Evolutionary conservation across 2,888 invertebrate genomes (phyloP), one percentile per base, ranked within the genome.

Genomic region (Gnatocerus cornutus): DNA sequence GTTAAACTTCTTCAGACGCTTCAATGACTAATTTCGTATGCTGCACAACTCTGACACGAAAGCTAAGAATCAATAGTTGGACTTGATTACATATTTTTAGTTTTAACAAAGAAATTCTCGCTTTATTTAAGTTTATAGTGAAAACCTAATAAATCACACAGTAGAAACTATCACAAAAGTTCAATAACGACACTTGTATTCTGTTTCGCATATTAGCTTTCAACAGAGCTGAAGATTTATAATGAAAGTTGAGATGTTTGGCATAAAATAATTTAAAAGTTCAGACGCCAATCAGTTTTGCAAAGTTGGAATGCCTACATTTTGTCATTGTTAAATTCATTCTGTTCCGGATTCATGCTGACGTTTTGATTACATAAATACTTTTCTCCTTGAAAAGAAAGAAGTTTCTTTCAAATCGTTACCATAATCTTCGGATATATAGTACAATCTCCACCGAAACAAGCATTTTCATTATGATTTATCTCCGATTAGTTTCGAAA

Each of bases 181-280:
- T 33, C 12, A 29, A 52, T 63, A 45, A 59, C n/a, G 13, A 45
- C 45, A 13, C n/a, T 58, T 27, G 45, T 16, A 43, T 43, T 27
- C 14, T 39, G 55, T 55, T 55, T 55, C 39, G 41, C 55, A 55
- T 58, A 33, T 50, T 48, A 61, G 27, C 48, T 30, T 61, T 59
- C 68, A 30, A 43, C 21, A 41, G 33, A 50, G 41, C 43, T 41
- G 65, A 68, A 21, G 66, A 66, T 71, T 69, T 66, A 66, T 66
- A 71, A 66, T 69, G 55, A 62, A 71, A 69, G 43, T 69, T 66
- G 56, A 66, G 56, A 66, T 56, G 65, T 61, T 64, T 53, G 52
- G 65, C 30, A 59, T 63, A 69, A 69, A 71, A 71, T 68, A 71
- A 71, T 53, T 56, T 61, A 16, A 61, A 71, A 71, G 56, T 68